Evolutionary conservation across 2,797 vertebrate genomes (phyloP).

Genomic region (Aotus griseimembra): DNA sequence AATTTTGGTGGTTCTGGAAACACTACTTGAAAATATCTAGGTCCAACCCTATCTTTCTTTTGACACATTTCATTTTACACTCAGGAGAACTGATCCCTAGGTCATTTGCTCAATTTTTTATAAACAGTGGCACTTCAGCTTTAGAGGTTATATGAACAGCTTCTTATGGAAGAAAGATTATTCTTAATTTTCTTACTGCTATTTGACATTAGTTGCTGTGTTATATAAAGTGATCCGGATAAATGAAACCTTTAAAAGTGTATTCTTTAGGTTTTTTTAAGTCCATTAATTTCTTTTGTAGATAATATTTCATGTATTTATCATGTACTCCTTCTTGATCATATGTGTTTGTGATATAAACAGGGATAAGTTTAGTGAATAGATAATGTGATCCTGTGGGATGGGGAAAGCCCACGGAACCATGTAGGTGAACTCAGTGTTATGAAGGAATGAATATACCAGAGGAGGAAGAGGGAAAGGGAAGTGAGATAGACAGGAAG

Average conservation of each 20-base stretch:
- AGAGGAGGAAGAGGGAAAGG: not conserved
- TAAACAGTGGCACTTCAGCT: not conserved
- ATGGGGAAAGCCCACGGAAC: not conserved
- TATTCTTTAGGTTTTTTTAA: not conserved
- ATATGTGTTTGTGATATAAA: not conserved
- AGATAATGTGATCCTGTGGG: not conserved
- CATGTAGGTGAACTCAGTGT: not conserved
- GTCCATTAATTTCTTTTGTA: not conserved
- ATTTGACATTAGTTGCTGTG: not conserved
- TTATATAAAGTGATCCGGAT: not conserved
- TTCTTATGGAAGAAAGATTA: conserved; percentile 11
- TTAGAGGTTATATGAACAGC: not conserved
- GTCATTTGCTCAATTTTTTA: conserved; percentile 4
- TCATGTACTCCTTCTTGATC: conserved; percentile 2
- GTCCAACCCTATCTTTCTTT: not conserved
- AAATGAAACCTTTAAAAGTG: not conserved
- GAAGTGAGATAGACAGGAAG: not conserved
- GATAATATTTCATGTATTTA: not conserved
- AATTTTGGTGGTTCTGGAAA: not conserved
- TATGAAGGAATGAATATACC: not conserved
- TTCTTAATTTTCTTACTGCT: not conserved
- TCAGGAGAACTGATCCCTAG: not conserved
- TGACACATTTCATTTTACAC: not conserved
- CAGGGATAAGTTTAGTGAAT: not conserved
- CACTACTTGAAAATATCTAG: not conserved